Percentiles rank a stretch among this genome's conserved stretches.
phyloP scores from a whole-genome alignment of 2,113 vertebrate genomes.

The Cathartes aura region DNA sequence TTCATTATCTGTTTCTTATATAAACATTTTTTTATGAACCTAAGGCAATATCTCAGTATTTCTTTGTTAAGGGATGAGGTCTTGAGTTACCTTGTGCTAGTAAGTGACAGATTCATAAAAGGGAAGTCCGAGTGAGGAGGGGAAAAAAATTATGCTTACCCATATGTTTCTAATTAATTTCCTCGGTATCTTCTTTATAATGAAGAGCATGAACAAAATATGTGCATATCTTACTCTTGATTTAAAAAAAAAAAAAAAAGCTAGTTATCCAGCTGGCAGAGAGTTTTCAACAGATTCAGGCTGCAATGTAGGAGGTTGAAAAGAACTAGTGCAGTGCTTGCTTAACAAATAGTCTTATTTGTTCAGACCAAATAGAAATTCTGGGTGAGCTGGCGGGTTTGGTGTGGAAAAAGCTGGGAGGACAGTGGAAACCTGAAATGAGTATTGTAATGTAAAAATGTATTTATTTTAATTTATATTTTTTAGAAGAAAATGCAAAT shows the following conservation, averaged over 20 bases:
- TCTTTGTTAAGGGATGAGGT: slow-evolving; percentile 1
- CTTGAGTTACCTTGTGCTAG: neutral
- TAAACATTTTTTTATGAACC: slow-evolving; percentile 15
- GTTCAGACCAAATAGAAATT: neutral
- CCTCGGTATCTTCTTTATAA: neutral
- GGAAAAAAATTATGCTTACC: neutral
- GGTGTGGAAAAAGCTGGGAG: neutral
- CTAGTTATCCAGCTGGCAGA: neutral
- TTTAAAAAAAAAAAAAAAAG: neutral
- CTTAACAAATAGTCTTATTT: neutral
- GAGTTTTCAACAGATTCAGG: neutral
- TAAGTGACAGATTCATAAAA: slow-evolving; percentile 1
- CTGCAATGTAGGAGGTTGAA: neutral
- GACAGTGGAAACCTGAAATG: neutral
- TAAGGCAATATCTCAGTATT: neutral
- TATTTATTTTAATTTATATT: neutral
- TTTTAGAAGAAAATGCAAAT: neutral
- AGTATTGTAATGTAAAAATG: neutral
- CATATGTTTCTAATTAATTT: slow-evolving; percentile 46
- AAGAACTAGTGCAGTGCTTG: neutral
- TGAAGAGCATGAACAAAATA: neutral
- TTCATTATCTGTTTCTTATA: neutral
- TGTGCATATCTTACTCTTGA: neutral
- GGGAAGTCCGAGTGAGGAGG: neutral
- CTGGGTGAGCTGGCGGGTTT: neutral